phyloP scores from a whole-genome alignment of 2,888 invertebrate species.

The Melieria omissa region DNA sequence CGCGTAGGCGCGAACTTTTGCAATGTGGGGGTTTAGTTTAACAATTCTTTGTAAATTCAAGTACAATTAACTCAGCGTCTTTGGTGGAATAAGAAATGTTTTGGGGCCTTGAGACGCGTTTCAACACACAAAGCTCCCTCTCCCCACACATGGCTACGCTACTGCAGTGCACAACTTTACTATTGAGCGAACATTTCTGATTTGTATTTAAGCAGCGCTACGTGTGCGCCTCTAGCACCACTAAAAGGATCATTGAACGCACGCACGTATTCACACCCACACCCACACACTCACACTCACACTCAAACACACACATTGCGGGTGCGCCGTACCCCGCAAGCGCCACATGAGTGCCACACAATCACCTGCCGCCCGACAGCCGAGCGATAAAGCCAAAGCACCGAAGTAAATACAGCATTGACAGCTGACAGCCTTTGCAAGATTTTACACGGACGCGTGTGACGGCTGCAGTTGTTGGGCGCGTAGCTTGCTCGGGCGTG shows the following conservation, averaged over 20 bases:
- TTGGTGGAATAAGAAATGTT: too few species aligned
- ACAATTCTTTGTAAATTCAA: too few species aligned
- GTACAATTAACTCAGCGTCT: too few species aligned
- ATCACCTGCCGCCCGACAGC: conserved; percentile 25
- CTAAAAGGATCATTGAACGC: conserved; percentile 4
- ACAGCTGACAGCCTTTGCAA: conserved; percentile 27
- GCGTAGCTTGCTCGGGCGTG: too few species aligned
- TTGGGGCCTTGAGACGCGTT: too few species aligned
- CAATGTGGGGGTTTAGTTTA: too few species aligned
- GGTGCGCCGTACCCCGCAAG: background rate
- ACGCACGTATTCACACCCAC: conserved; percentile 8
- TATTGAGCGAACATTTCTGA: background rate
- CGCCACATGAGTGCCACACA: conserved; percentile 18
- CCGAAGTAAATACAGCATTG: conserved; percentile 22
- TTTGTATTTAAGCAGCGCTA: conserved; percentile 4
- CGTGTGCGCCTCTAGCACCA: background rate
- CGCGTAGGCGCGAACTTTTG: too few species aligned
- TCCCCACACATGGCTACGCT: too few species aligned
- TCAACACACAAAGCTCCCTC: too few species aligned
- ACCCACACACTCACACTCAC: background rate
- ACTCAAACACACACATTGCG: background rate
- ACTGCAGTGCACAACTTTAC: too few species aligned
- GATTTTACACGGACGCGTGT: background rate
- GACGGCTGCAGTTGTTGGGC: too few species aligned
- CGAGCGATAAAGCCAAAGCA: conserved; percentile 19